Evolutionary conservation across 2,797 vertebrate species (phyloP).

Genomic region (Amblyopsis hoosieri): DNA sequence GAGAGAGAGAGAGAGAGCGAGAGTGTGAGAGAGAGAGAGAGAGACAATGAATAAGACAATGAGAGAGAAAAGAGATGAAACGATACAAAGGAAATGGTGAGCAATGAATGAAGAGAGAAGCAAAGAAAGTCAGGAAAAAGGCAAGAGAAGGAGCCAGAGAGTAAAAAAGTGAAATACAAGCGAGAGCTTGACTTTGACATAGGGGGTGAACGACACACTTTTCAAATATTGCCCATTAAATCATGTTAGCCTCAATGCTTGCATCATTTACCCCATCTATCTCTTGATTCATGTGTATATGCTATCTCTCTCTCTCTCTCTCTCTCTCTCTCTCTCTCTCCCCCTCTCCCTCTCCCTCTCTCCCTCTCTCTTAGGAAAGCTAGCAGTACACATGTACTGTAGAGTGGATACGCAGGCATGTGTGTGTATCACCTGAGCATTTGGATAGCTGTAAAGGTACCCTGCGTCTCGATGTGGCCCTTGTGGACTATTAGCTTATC

Average conservation of each 20-base stretch:
- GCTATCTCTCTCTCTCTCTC: neutral
- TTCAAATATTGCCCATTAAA: conserved; percentile 43
- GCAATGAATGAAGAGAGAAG: neutral
- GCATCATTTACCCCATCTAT: neutral
- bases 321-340: neutral
- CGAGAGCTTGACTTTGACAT: conserved; percentile 36
- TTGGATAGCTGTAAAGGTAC: no score
- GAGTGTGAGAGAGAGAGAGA: neutral
- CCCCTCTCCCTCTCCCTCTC: no score
- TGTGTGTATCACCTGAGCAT: no score
- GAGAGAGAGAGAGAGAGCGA: conserved; percentile 4
- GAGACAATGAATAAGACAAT: neutral
- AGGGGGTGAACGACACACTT: conserved; percentile 31
- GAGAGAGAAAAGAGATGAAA: neutral
- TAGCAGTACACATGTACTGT: no score
- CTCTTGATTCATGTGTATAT: neutral
- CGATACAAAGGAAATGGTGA: neutral
- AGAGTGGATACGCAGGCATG: no score
- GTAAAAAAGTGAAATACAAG: conserved; percentile 8
- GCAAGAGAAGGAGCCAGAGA: neutral
- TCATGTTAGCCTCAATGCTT: conserved; percentile 12
- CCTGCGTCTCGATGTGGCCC: no score
- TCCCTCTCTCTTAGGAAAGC: no score
- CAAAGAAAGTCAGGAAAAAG: no score
- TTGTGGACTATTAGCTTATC: no score